Evolutionary conservation across 1,140 invertebrate species (phyloP), one percentile per base, ranked within the genome.

Genomic region (Phenacoccus solenopsis): DNA sequence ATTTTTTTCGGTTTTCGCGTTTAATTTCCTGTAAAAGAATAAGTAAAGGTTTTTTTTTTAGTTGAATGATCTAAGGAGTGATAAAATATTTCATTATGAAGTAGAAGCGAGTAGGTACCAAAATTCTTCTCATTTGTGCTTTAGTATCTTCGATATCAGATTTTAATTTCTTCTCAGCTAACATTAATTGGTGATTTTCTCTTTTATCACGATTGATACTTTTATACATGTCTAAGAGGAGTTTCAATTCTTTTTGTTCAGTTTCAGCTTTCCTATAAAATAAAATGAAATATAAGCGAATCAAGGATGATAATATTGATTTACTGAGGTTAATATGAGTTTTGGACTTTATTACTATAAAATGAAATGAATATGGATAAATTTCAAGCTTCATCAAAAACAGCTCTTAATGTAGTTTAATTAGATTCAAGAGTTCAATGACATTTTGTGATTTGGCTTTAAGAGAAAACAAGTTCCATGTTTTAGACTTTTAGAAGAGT

Each of bases 181-280:
- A 91, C 94, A 98, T 96, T 67, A 98, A 81, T 81, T 96, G 93
- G 59, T 94, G 94, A 81, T 97, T 97, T 76, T 98, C 95, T 24
- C 95, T 82, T 78, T 94, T 92, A 76, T 98, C 96, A 81, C 97
- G 98, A 57, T 93, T 91, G 21, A 94, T 91, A 56, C 92, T 90
- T 83, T 98, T 98, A 79, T 97, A 97, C 93, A 97, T 97, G 77
- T 98, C 96, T 72, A 98, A 80, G 4, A 98, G 78, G 4, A 98
- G 79, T 78, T 98, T 98, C 87, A 98, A 85, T 80, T 94, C 91
- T 77, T 93, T 93, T 78, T 91, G 91, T 77, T 94, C 91, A 77
- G 92, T 93, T 28, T 91, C 85, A 61, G 94, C 89, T 84, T 97
- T 96, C 78, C 93, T 96, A 76, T 20, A 80, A 80, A 79, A 28